phyloP scores from a whole-genome alignment of 2,888 invertebrate genomes.

The Liodrosophila aerea region DNA sequence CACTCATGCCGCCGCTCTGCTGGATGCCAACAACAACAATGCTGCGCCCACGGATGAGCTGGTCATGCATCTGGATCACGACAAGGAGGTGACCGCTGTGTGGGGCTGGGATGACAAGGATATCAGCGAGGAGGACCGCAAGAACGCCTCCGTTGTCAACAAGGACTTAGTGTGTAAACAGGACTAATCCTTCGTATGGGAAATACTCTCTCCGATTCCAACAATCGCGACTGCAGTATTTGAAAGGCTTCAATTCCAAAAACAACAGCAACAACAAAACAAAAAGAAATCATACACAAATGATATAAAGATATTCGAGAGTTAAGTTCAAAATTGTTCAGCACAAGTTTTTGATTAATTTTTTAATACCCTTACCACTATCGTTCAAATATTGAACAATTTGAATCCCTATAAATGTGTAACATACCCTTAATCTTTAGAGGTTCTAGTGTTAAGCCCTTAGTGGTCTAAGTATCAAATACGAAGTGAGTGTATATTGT shows the following conservation, averaged over 20 bases:
- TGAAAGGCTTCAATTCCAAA: slow-evolving; percentile 73
- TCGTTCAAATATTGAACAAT: slow-evolving; percentile 37
- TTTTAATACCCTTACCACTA: slow-evolving; percentile 21
- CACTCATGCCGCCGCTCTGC: slow-evolving; percentile 81
- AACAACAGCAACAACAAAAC: slow-evolving; percentile 28
- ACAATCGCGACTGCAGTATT: slow-evolving; percentile 64
- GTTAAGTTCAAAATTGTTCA: slow-evolving; percentile 30
- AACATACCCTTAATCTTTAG: slow-evolving; percentile 54
- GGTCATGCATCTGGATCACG: slow-evolving; percentile 78
- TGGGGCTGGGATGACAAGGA: slow-evolving; percentile 94
- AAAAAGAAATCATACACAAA: slow-evolving; percentile 25
- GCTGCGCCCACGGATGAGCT: slow-evolving; percentile 69
- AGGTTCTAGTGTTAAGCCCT: slow-evolving; percentile 76
- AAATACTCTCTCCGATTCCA: slow-evolving; percentile 35
- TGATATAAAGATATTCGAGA: slow-evolving; percentile 54
- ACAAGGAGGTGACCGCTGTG: slow-evolving; percentile 83
- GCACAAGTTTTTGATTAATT: slow-evolving; percentile 15
- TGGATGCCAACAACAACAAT: slow-evolving; percentile 72
- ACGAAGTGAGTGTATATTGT: slow-evolving; percentile 68
- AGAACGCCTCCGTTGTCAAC: slow-evolving; percentile 81
- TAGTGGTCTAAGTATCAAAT: slow-evolving; percentile 57
- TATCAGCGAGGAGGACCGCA: slow-evolving; percentile 87
- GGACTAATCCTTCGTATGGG: slow-evolving; percentile 50
- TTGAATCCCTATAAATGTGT: slow-evolving; percentile 26
- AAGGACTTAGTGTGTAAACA: slow-evolving; percentile 66